Evolutionary conservation across 2,888 invertebrate species (phyloP), one percentile per base, ranked within the genome.

Genomic region (Maniola hyperantus): DNA sequence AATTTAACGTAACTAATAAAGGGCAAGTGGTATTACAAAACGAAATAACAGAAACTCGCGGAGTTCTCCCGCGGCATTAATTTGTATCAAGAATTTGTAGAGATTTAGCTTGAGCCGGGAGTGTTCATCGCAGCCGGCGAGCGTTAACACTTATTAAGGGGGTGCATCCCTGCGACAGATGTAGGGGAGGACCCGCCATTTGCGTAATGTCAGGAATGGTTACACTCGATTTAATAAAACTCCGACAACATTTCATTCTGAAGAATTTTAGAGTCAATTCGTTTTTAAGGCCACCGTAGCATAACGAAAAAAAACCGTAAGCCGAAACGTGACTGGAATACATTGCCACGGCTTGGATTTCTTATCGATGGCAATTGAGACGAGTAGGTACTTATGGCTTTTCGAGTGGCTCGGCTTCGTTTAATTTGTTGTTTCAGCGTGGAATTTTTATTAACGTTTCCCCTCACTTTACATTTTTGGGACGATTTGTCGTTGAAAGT

Each of bases 141-240:
- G 87, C 91, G 90, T 91, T 91, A 90, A 91, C 91, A 91, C 91
- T 91, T 91, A 92, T 92, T 91, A 91, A 91, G 91, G 91, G 90
- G 91, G 89, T 91, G 91, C 92, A 92, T 92, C 91, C 86, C 89
- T 82, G 89, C 91, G 91, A 91, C 91, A 91, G 91, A 92, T 91
- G 92, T 91, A 91, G 88, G 91, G 92, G 91, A 88, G 91, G 89
- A 80, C 83, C 85, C 87, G 87, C 90, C 91, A 91, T 91, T 91
- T 91, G 89, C 91, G 89, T 91, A 91, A 92, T 90, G 90, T 87
- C 83, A 89, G 89, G 89, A 91, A 91, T 91, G 91, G 91, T 91
- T 91, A 91, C 91, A 91, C 91, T 91, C 92, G 91, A 91, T 92
- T 92, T 92, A 92, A 92, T 91, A 92, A 91, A 92, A 92, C 87